Conservation (phyloP, 37 sponge, comb jelly and placozoan genomes). For the Ianthella basta region DNA sequence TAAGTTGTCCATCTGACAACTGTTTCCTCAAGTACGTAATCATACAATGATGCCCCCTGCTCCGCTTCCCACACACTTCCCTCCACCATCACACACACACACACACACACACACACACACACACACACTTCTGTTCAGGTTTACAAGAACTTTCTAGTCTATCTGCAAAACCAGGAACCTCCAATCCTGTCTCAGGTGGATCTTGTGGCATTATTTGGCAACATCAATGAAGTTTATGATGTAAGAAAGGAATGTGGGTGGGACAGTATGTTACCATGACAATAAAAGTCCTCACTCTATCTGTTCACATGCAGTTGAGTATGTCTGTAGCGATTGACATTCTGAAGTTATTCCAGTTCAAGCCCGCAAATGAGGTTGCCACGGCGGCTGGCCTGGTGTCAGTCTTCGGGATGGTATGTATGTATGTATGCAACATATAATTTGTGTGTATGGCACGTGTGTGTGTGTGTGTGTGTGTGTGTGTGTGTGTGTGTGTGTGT, state of each 20-base stretch:
- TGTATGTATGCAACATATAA: too few relatives aligned
- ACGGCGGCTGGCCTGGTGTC: neutral
- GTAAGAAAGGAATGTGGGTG: neutral
- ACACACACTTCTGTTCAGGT: neutral
- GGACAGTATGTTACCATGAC: neutral
- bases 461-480: too few relatives aligned
- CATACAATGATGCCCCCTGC: too few relatives aligned
- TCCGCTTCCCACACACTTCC: too few relatives aligned
- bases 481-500: too few relatives aligned
- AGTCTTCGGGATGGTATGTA: constrained; percentile 9
- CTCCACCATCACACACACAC: too few relatives aligned
- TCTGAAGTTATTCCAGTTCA: constrained; percentile 17
- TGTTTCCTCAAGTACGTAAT: too few relatives aligned
- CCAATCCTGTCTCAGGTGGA: neutral
- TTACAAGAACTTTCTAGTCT: constrained; percentile 11
- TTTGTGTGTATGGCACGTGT: too few relatives aligned
- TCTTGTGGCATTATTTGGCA: neutral
- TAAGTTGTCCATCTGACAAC: too few relatives aligned
- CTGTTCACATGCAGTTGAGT: neutral
- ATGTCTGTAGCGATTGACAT: constrained; percentile 16
- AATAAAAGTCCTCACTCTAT: too few relatives aligned
- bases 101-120: too few relatives aligned
- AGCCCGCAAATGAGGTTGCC: neutral
- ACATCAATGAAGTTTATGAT: constrained; percentile 7
- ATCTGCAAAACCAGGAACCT: constrained; percentile 9